Evolutionary conservation across 2,888 invertebrate species (phyloP), one percentile per base, ranked within the genome.

Genomic region (Hirtodrosophila cameraria): DNA sequence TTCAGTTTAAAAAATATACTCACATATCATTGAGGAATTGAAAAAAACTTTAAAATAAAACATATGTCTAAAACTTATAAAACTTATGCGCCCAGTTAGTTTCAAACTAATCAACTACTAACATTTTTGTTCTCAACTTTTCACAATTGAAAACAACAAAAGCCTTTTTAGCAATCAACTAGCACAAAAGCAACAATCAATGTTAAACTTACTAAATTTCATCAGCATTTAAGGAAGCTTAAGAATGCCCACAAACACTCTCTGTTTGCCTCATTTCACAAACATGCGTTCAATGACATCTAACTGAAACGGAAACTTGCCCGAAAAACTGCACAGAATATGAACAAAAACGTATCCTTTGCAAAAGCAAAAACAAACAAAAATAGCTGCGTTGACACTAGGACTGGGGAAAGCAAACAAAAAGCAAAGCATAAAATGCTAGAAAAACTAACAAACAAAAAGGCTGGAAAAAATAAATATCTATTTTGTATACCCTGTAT

Each of bases 371-470:
- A 62, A 49, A 49, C 73, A 64, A 68, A 57, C 67, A 67, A 54
- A 71, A 61, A 62, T 49, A 46, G 55, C 62, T 79, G 70, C 74
- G 76, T 78, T 73, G 78, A 71, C 70, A 76, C 58, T 62, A 62
- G 64, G 64, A 76, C 69, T 53, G 53, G 28, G 35, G 30, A 67
- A 64, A 53, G 57, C 67, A 78, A 79, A 69, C 66, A 70, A 50
- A 64, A 75, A 45, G 45, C 39, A 48, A 35, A 16, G 9, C 50
- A 42, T n/a, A 35, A 69, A 65, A 70, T 64, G 46, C 38, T 58
- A 33, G 30, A 48, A 75, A 84, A 81, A 65, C 60, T 38, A 70
- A 70, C 61, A 69, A n/a, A n/a, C 20, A 65, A 72, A 46, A 52
- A 12, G 18, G 33, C 35, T 7, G 31, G 3, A 41, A 36, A 36